Conservation (phyloP, 30 jellyfish, hydroid and myxozoan species). For the Phacellophora camtschatica region DNA sequence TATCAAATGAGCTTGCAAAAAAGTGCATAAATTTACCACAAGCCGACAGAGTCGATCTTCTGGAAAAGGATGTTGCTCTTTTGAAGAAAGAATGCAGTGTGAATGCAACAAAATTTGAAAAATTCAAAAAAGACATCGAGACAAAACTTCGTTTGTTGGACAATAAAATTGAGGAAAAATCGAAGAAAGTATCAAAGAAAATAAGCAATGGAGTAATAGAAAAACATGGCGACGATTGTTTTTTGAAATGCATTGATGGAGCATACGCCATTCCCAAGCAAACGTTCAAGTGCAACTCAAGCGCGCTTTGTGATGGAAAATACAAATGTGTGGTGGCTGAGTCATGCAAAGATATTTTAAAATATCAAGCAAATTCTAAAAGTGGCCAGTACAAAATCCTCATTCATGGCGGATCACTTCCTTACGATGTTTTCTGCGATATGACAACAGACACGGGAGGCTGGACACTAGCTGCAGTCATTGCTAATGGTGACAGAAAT, state of each 20-base stretch:
- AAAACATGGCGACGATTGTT: slow-evolving; percentile 24
- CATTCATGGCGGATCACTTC: neutral
- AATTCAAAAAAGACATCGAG: neutral
- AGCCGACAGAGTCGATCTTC: slow-evolving; percentile 28
- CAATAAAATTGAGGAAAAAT: neutral
- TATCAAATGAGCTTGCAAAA: slow-evolving; percentile 19
- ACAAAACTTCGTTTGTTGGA: neutral
- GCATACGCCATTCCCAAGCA: slow-evolving; percentile 22
- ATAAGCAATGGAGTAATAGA: slow-evolving; percentile 32
- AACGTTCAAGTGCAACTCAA: slow-evolving; percentile 10
- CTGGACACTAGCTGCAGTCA: slow-evolving; percentile 69
- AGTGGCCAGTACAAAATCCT: slow-evolving; percentile 44
- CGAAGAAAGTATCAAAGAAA: neutral
- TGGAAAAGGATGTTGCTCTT: slow-evolving; percentile 1
- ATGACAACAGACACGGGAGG: slow-evolving; percentile 66
- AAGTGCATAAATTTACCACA: slow-evolving; percentile 41
- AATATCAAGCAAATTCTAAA: neutral
- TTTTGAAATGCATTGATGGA: slow-evolving; percentile 38
- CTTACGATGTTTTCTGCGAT: slow-evolving; percentile 63
- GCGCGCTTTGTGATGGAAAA: neutral
- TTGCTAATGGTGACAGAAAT: slow-evolving; percentile 69
- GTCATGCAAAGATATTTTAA: slow-evolving; percentile 31
- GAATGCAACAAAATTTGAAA: neutral
- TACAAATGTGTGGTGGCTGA: slow-evolving; percentile 16
- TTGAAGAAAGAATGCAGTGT: neutral